Conservation (phyloP, 2,113 vertebrate genomes). For the Rhabdornis inornatus region DNA sequence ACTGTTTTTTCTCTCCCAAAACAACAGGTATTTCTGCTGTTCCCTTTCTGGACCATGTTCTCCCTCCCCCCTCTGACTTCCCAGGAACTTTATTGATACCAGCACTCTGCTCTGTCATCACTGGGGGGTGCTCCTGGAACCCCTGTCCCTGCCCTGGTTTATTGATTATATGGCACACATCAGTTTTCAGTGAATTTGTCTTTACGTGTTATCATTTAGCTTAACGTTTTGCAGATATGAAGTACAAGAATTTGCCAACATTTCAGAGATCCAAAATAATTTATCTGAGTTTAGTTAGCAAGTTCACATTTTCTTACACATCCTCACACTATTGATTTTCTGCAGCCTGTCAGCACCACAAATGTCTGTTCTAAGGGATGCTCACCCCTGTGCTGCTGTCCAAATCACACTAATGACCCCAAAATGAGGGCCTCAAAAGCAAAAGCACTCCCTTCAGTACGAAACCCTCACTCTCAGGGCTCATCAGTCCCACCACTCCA, state of each 20-base stretch:
- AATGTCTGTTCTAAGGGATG: neutral
- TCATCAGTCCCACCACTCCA: neutral
- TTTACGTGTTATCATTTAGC: neutral
- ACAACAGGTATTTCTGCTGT: rapidly evolving
- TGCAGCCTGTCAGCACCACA: constrained; percentile 8
- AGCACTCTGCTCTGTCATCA: neutral
- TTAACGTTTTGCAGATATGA: neutral
- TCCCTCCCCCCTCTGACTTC: neutral
- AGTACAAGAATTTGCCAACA: neutral
- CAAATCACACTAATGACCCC: neutral
- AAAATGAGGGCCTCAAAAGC: neutral
- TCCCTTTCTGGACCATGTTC: neutral
- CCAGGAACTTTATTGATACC: neutral
- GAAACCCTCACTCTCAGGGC: neutral
- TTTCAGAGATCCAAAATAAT: neutral
- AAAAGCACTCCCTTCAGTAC: neutral
- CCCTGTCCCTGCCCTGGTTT: neutral
- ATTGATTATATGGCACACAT: neutral
- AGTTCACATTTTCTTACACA: neutral
- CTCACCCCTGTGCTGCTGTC: neutral
- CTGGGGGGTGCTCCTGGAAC: neutral
- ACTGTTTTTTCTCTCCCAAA: neutral
- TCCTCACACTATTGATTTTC: neutral
- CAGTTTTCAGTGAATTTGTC: neutral
- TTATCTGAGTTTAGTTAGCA: neutral